Percentiles rank a stretch among this genome's conserved stretches.
Evolutionary conservation across 2,888 invertebrate genomes (phyloP).

Genomic region (Meteorus cinctellus): DNA sequence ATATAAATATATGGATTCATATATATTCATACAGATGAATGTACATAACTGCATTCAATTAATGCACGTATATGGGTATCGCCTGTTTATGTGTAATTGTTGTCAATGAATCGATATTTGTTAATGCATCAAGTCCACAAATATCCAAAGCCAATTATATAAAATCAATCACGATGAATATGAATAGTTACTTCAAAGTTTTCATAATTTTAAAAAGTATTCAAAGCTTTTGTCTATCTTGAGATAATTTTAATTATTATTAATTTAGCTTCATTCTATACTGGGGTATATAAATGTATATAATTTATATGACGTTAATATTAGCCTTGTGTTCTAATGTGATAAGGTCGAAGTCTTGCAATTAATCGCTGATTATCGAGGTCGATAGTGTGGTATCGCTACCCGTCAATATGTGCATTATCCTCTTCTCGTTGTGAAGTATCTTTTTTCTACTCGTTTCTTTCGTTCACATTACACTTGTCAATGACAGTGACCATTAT

Average conservation of each 20-base stretch:
- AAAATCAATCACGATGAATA: too few species aligned
- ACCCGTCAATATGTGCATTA: background rate
- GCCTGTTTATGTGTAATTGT: background rate
- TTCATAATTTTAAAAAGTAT: background rate
- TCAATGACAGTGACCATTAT: conserved; percentile 44
- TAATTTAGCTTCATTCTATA: background rate
- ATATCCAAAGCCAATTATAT: background rate
- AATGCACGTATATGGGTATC: background rate
- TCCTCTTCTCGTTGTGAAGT: background rate
- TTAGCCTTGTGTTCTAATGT: conserved; percentile 36
- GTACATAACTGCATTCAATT: background rate
- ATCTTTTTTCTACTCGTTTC: conserved; percentile 22
- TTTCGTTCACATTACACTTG: conserved; percentile 29
- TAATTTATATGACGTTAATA: conserved; percentile 31
- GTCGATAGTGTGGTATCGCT: conserved; percentile 19
- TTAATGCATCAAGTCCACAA: background rate
- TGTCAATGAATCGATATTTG: background rate
- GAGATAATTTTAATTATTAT: background rate
- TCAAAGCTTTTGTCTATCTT: background rate
- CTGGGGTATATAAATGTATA: background rate
- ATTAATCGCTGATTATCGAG: conserved; percentile 39
- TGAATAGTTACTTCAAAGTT: too few species aligned
- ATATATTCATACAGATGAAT: background rate
- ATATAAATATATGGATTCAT: background rate
- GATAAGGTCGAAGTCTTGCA: conserved; percentile 39